Percentiles rank a stretch among this genome's conserved stretches.
Evolutionary conservation across 1,140 invertebrate species (phyloP).

Genomic region (Asobara japonica): DNA sequence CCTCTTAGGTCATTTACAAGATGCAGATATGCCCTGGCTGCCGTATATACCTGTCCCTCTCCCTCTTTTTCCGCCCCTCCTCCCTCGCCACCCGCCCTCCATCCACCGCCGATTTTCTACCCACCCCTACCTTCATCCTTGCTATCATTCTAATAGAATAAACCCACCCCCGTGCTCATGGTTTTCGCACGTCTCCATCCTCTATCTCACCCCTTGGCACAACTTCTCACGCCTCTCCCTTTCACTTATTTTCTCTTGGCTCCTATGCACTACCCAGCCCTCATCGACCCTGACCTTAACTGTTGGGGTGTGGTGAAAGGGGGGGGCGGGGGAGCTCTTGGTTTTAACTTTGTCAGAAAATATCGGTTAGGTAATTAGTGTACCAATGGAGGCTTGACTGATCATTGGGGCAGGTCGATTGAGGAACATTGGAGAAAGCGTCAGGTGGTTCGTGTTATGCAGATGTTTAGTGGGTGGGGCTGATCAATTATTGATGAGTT

Average conservation of each 20-base stretch:
- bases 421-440: too few species aligned
- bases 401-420: background rate
- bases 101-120: constrained; percentile 23
- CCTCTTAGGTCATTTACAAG: constrained; percentile 65
- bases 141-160: constrained; percentile 57
- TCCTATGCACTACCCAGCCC: background rate
- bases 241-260: background rate
- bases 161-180: constrained; percentile 28
- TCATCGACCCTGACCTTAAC: constrained; percentile 18
- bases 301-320: constrained; percentile 3
- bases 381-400: background rate
- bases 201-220: background rate
- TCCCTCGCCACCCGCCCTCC: background rate
- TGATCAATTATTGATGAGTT: too few species aligned
- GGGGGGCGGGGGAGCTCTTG: background rate
- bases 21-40: constrained; percentile 53
- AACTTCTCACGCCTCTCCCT: background rate
- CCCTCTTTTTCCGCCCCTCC: constrained; percentile 12
- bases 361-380: constrained; percentile 55
- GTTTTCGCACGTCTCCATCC: constrained; percentile 25
- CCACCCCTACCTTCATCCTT: constrained; percentile 32
- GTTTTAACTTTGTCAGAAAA: constrained; percentile 18
- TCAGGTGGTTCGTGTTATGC: too few species aligned
- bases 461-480: too few species aligned
- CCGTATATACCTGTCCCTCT: background rate